These are phyloP conservation scores for Cephus pulcher DNA, from an alignment of 2,888 invertebrate genomes.

Conservation along the genomic window DNA sequence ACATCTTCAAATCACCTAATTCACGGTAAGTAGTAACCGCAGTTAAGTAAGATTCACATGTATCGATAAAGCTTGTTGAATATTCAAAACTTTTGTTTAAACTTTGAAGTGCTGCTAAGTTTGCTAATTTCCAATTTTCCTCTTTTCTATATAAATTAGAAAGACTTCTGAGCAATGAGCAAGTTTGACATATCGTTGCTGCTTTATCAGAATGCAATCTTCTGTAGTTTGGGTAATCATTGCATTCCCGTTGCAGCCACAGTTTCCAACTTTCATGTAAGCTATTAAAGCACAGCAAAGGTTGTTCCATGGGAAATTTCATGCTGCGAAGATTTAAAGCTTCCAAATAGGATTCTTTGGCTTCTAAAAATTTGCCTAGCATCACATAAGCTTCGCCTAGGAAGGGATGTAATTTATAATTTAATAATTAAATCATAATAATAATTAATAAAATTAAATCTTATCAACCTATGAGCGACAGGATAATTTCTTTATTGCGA, in stretches of 20 bases:
- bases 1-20: constrained; percentile 62
- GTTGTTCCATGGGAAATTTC: not conserved
- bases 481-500: constrained; percentile 27
- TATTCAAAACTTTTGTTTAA: constrained; percentile 16
- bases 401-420: not conserved
- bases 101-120: constrained; percentile 43
- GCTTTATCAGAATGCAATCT: not conserved
- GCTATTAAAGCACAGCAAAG: not conserved
- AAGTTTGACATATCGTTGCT: not conserved
- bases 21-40: constrained; percentile 68
- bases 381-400: constrained; percentile 42
- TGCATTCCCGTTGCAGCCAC: not conserved
- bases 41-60: constrained; percentile 66
- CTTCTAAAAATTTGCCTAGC: constrained; percentile 40
- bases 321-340: constrained; percentile 27
- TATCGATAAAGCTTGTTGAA: constrained; percentile 53
- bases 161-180: not conserved
- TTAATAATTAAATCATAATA: not conserved
- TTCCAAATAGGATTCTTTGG: constrained; percentile 33
- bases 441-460: constrained; percentile 5
- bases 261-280: not conserved
- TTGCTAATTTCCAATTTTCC: constrained; percentile 47
- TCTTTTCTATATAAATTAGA: not conserved
- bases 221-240: not conserved
- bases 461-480: constrained; percentile 31